phyloP scores from a whole-genome alignment of 2,888 invertebrate genomes.

The Coenonympha glycerion region DNA sequence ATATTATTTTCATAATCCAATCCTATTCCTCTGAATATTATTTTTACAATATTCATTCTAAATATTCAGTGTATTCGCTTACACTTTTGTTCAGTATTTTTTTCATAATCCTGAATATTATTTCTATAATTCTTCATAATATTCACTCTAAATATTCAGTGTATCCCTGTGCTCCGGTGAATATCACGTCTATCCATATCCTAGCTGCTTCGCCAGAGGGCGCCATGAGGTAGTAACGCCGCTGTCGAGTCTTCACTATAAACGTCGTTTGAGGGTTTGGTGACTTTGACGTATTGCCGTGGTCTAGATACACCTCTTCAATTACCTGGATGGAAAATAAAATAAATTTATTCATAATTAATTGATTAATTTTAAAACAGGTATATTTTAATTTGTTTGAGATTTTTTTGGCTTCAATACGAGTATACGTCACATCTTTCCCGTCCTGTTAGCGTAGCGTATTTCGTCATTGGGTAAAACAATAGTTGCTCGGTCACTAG shows the following conservation, averaged over 20 bases:
- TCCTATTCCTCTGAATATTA: background rate
- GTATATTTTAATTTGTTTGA: too few relatives aligned
- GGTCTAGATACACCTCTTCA: conserved; percentile 97
- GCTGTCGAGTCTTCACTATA: conserved; percentile 93
- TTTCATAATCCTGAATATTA: conserved; percentile 1
- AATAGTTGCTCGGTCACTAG: too few relatives aligned
- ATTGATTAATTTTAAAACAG: too few relatives aligned
- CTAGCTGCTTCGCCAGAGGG: conserved; percentile 95
- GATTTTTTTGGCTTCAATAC: too few relatives aligned
- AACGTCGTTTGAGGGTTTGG: conserved; percentile 94
- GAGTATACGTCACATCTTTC: too few relatives aligned
- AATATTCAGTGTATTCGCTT: too few relatives aligned
- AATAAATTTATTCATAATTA: background rate
- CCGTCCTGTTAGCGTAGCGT: too few relatives aligned
- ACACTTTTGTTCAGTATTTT: background rate
- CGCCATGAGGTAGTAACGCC: conserved; percentile 93
- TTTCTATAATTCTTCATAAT: background rate
- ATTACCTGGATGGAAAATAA: conserved; percentile 85
- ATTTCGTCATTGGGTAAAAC: too few relatives aligned
- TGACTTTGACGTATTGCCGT: conserved; percentile 92
- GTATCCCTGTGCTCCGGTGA: conserved; percentile 94
- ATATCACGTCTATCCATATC: conserved; percentile 97
- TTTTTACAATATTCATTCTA: background rate
- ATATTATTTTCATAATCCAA: background rate
- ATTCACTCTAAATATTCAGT: conserved; percentile 59